Evolutionary conservation across 2,797 vertebrate genomes (phyloP).

Genomic region (Oreortyx pictus): DNA sequence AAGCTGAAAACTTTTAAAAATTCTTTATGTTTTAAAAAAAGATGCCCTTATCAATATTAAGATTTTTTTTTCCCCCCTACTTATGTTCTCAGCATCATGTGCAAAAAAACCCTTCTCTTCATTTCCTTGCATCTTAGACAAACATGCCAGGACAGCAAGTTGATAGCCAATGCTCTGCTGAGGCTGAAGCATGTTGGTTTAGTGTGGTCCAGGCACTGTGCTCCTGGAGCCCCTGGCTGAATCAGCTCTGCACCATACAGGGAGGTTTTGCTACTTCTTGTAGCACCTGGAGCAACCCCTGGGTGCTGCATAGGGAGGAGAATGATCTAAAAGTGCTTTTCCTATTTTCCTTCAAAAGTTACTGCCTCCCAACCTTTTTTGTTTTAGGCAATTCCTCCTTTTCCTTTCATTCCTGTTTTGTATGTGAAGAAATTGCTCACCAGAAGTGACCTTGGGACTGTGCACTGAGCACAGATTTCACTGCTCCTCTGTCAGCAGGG

Average conservation of each 20-base stretch:
- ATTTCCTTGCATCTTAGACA: not conserved
- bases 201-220: not conserved
- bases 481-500: not conserved
- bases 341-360: not conserved
- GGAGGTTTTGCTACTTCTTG: not conserved
- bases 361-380: not conserved
- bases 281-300: rapidly evolving
- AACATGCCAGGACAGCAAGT: rapidly evolving
- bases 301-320: rapidly evolving
- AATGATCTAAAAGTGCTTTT: rapidly evolving
- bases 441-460: not conserved
- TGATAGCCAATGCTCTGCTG: rapidly evolving
- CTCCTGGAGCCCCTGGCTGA: not conserved
- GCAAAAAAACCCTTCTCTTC: not conserved
- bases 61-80: not conserved
- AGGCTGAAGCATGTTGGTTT: not conserved
- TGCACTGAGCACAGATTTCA: not conserved
- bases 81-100: not conserved
- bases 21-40: not conserved
- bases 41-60: not conserved
- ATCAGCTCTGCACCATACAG: rapidly evolving
- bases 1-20: not conserved
- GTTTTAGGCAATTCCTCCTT: not conserved
- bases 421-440: not conserved
- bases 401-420: not conserved